Evolutionary conservation across 37 sponge, comb jelly and placozoan genomes (phyloP).

Genomic region (Aplysina aerophoba): DNA sequence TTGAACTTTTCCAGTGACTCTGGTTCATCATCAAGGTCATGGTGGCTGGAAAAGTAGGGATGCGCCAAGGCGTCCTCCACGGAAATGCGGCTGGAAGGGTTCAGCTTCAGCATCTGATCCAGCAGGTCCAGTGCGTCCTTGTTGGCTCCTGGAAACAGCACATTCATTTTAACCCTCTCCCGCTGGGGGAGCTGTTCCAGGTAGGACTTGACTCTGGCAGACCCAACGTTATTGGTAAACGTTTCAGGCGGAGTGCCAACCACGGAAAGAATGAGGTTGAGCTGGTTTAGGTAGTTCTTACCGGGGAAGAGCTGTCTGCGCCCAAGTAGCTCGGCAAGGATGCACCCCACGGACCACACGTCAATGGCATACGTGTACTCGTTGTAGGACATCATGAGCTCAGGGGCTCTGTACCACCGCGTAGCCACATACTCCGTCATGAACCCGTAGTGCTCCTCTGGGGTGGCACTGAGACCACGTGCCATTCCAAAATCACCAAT

Average conservation of each 20-base stretch:
- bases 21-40: conserved; percentile 88
- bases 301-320: conserved; percentile 88
- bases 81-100: conserved; percentile 60
- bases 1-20: conserved; percentile 77
- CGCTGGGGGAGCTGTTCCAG: conserved; percentile 61
- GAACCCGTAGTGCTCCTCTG: conserved; percentile 84
- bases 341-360: conserved; percentile 92
- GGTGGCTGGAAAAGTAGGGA: conserved; percentile 79
- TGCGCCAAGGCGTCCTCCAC: conserved; percentile 73
- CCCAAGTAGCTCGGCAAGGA: conserved; percentile 89
- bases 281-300: conserved; percentile 83
- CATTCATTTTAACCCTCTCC: conserved; percentile 56
- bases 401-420: conserved; percentile 95
- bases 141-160: conserved; percentile 67
- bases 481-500: conserved; percentile 65
- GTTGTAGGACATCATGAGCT: conserved; percentile 86
- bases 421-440: conserved; percentile 98
- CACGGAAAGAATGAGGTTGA: conserved; percentile 86
- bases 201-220: conserved; percentile 82
- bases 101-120: conserved; percentile 67
- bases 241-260: conserved; percentile 82
- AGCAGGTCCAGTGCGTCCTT: conserved; percentile 71
- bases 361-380: conserved; percentile 87
- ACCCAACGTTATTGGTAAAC: conserved; percentile 64
- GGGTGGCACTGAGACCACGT: conserved; percentile 73